Evolutionary conservation across 2,113 vertebrate species (phyloP).

Genomic region (Nerophis ophidion): DNA sequence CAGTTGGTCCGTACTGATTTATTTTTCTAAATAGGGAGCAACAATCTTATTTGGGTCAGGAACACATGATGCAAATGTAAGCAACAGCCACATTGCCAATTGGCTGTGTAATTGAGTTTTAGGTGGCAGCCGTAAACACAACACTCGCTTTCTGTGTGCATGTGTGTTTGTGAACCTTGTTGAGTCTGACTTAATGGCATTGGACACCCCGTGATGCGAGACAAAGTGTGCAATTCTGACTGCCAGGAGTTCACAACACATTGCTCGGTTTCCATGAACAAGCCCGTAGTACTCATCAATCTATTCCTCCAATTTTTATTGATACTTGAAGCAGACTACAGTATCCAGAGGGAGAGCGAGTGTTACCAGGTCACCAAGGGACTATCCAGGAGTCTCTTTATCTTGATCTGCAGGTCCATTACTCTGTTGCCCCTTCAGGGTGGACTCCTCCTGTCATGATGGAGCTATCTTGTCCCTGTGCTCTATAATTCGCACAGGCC

Average conservation of each 20-base stretch:
- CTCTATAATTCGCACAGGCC: constrained; percentile 50
- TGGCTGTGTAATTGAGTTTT: constrained; percentile 63
- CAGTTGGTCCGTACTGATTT: no score
- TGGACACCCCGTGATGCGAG: constrained; percentile 38
- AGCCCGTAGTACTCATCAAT: constrained; percentile 40
- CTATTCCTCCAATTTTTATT: neutral
- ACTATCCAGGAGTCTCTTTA: constrained; percentile 22
- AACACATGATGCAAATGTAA: constrained; percentile 42
- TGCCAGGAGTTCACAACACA: constrained; percentile 15
- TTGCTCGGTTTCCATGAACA: constrained; percentile 11
- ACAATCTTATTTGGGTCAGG: constrained; percentile 39
- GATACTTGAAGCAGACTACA: neutral
- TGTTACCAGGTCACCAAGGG: constrained; percentile 1
- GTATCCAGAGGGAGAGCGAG: neutral
- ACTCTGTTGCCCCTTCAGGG: constrained; percentile 16
- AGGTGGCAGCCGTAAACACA: constrained; percentile 43
- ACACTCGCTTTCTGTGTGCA: constrained; percentile 5
- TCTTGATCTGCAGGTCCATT: constrained; percentile 12
- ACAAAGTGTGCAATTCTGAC: constrained; percentile 28
- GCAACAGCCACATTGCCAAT: constrained; percentile 44
- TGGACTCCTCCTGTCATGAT: constrained; percentile 38
- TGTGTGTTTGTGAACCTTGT: neutral
- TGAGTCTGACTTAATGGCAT: constrained; percentile 19
- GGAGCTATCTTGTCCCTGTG: constrained; percentile 33
- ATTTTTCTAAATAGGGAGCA: constrained; percentile 16